Evolutionary conservation across 2,797 vertebrate species (phyloP).

Genomic region (Nyctalus aviator): DNA sequence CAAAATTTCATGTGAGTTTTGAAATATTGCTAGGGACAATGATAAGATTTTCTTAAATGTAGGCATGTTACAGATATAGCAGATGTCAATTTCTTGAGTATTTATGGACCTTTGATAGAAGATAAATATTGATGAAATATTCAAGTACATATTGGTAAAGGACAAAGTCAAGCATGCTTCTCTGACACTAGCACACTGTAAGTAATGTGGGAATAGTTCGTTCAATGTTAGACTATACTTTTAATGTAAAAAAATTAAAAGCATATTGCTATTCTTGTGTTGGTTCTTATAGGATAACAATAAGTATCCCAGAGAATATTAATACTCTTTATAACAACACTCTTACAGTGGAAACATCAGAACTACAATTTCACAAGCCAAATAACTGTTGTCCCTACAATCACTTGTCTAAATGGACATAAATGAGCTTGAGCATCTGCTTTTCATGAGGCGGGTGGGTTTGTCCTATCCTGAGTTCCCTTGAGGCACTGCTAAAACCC

Average conservation of each 20-base stretch:
- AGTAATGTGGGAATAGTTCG: not conserved
- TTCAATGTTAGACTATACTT: not conserved
- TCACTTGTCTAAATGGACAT: not conserved
- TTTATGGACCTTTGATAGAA: not conserved
- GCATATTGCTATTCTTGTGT: not conserved
- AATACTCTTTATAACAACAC: not conserved
- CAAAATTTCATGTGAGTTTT: not conserved
- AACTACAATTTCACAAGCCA: not conserved
- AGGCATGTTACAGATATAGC: not conserved
- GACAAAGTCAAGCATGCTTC: not conserved
- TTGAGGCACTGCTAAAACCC: not conserved
- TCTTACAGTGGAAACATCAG: not conserved
- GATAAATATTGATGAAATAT: not conserved
- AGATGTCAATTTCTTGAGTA: not conserved
- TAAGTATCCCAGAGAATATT: not conserved
- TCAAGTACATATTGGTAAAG: slow-evolving; percentile 33
- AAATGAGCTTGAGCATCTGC: not conserved
- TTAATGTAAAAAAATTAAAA: slow-evolving; percentile 4
- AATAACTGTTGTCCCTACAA: not conserved
- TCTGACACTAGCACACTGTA: not conserved
- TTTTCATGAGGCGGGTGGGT: not conserved
- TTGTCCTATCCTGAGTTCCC: not conserved
- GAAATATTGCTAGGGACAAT: not conserved
- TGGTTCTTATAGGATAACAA: not conserved
- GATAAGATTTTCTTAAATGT: not conserved